Evolutionary conservation across 2,113 vertebrate species (phyloP).

Genomic region (Rhea americana): DNA sequence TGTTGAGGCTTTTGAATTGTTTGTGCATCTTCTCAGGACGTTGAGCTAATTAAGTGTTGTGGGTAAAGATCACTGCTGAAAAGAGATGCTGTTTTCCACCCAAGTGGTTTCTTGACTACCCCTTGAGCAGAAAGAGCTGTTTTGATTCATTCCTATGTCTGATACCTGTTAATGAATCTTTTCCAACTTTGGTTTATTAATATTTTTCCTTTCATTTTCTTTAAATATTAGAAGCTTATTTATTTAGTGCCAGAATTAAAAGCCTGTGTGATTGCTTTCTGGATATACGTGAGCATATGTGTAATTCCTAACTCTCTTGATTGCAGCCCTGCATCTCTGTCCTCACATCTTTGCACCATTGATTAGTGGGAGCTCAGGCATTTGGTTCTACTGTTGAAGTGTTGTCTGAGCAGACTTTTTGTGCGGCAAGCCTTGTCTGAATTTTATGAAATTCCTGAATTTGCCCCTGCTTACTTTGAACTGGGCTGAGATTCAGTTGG

Average conservation of each 20-base stretch:
- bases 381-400: neutral
- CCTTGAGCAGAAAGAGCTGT: neutral
- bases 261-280: neutral
- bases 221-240: neutral
- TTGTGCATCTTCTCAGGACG: neutral
- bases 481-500: constrained; percentile 38
- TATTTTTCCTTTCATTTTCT: neutral
- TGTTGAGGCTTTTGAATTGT: accelerated
- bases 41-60: neutral
- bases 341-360: accelerated
- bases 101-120: neutral
- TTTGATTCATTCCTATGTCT: neutral
- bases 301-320: neutral
- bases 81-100: neutral
- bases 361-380: neutral
- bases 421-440: neutral
- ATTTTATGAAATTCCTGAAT: neutral
- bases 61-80: neutral
- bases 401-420: neutral
- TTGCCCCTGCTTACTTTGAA: constrained; percentile 15
- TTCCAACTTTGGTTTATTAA: neutral
- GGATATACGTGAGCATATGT: neutral
- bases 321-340: neutral
- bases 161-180: neutral
- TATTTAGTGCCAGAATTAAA: neutral